Base-by-base conservation (phyloP, 2,113 vertebrate genomes). In the Eurystomus gularis region DNA sequence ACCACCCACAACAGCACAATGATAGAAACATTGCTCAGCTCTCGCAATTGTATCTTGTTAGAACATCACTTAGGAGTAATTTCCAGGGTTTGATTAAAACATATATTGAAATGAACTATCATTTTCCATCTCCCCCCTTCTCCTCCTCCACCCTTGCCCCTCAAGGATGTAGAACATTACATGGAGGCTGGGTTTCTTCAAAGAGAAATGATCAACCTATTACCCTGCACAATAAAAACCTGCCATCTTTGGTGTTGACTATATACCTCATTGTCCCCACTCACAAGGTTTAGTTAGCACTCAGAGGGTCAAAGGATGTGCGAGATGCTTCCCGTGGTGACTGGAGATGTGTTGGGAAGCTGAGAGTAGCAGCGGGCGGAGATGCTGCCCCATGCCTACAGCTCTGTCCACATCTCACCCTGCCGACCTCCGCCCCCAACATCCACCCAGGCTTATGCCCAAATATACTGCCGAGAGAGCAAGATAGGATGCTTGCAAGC, bases 11-110 rank as follows among this genome's bases (percentile, higher is more conserved):
- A 5, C 65, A 60, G 54, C 66, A 37, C 66, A 85, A 92, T 35
- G 86, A 89, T 52, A 95, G 77, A 77, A 96, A 85, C 82, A 42
- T 73, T 81, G 64, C 80, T 91, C 76, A 77, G 73, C 68, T 95
- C 66, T 58, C 19, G 81, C 86, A 82, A 75, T 76, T 73, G 57
- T 69, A 46, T 76, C 94, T 93, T 91, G 90, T 94, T 95, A 90
- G 86, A 94, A 85, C 68, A 85, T 89, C 71, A 58, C 90, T 86
- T 90, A 65, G 72, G 72, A 86, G 54, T 95, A 94, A 94, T 88
- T 93, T 84, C 82, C 24, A 52, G 77, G 83, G 18, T 75, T 93
- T 95, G 83, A 94, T 93, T 93, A 92, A 95, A 92, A 54, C 54
- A 13, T 55, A 40, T 37, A 49, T 94, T 88, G 64, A 78, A 93